phyloP scores from a whole-genome alignment of 2,888 invertebrate genomes.

The Pollenia labialis region DNA sequence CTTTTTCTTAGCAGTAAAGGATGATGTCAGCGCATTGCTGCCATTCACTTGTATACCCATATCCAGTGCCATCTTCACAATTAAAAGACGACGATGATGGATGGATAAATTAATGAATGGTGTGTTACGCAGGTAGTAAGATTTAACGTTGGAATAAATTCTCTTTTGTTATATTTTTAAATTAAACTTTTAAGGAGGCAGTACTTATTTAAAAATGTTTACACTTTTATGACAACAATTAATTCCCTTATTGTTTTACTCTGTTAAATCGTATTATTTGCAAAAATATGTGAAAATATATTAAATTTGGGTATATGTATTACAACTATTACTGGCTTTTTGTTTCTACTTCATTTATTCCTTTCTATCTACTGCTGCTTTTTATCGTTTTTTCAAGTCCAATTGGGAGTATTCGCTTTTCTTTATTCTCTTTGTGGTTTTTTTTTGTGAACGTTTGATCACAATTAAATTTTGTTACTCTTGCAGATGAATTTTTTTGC shows the following conservation, averaged over 20 bases:
- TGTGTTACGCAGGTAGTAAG: slow-evolving; percentile 9
- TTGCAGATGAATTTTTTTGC: slow-evolving; percentile 5
- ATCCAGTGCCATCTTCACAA: slow-evolving; percentile 81
- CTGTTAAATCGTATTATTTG: neutral
- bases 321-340: slow-evolving; percentile 66
- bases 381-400: slow-evolving; percentile 68
- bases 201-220: neutral
- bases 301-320: slow-evolving; percentile 60
- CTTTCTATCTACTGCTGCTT: slow-evolving; percentile 41
- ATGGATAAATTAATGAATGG: slow-evolving; percentile 42
- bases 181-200: neutral
- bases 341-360: neutral
- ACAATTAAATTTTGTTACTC: slow-evolving; percentile 47
- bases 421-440: slow-evolving; percentile 53
- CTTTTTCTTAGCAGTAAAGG: slow-evolving; percentile 82
- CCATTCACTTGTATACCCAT: slow-evolving; percentile 82
- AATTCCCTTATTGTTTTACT: slow-evolving; percentile 3
- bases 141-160: neutral
- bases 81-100: slow-evolving; percentile 61
- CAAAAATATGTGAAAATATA: slow-evolving; percentile 7
- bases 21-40: slow-evolving; percentile 83
- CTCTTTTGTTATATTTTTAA: neutral
- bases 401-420: slow-evolving; percentile 69
- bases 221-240: slow-evolving; percentile 4
- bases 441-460: slow-evolving; percentile 44